Conservation (phyloP, 2,113 vertebrate genomes). For the Chitala chitala region DNA sequence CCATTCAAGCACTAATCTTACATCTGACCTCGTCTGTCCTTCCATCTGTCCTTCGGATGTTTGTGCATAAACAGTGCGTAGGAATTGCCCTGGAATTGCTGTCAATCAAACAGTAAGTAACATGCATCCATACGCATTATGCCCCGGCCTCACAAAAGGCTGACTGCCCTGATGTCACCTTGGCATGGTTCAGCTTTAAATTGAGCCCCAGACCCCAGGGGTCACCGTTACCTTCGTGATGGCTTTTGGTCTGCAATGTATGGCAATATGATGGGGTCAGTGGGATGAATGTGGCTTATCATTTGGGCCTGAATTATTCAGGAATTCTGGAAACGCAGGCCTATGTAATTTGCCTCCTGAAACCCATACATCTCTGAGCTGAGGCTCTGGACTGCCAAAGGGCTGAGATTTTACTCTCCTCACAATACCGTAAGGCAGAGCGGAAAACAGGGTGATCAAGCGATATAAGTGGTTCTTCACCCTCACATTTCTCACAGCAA, state of each 20-base stretch:
- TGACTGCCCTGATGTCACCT: no score
- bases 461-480: no score
- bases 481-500: no score
- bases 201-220: background rate
- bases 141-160: no score
- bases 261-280: background rate
- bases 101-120: no score
- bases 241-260: background rate
- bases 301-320: constrained; percentile 18
- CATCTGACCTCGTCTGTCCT: background rate
- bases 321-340: background rate
- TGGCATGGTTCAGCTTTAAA: background rate
- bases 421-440: background rate
- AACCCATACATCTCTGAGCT: no score
- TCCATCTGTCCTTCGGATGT: no score
- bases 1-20: no score
- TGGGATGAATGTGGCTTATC: background rate
- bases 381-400: no score
- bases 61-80: background rate
- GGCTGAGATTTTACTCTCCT: background rate
- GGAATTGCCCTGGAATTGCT: background rate
- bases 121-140: no score
- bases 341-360: background rate
- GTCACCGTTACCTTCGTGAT: background rate
- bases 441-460: no score